Percentiles rank a stretch among this genome's conserved stretches.
phyloP scores from a whole-genome alignment of 2,797 vertebrate genomes.

The Florisuga fusca region DNA sequence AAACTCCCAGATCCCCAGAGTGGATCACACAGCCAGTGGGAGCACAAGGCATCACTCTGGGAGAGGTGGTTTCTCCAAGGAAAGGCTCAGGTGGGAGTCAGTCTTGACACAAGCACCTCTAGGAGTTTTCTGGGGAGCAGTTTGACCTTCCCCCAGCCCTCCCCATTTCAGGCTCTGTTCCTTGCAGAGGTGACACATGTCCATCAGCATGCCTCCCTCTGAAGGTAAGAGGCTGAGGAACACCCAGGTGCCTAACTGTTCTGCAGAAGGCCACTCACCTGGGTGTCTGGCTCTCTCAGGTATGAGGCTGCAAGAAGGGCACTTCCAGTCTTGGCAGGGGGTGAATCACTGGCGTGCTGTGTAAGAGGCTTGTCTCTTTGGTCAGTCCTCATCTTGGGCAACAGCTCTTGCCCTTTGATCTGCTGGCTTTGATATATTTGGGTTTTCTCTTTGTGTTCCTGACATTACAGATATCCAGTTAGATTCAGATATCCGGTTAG shows the following conservation, averaged over 20 bases:
- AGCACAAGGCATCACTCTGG: accelerated
- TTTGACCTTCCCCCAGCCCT: neutral
- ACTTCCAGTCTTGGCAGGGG: neutral
- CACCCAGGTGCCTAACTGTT: neutral
- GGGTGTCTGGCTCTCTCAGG: neutral
- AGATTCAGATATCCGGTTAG: accelerated
- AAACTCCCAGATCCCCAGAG: neutral
- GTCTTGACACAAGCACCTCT: accelerated
- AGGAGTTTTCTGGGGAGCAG: neutral
- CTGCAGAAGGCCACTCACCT: neutral
- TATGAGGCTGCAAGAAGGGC: neutral
- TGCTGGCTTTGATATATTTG: neutral
- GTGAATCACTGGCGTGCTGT: neutral
- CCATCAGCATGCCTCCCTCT: neutral
- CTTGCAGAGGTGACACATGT: neutral
- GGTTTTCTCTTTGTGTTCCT: neutral
- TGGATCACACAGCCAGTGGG: neutral
- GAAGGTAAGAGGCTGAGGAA: neutral
- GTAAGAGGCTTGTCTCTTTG: neutral
- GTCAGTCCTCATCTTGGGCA: neutral
- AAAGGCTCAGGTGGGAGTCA: neutral
- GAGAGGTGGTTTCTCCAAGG: neutral
- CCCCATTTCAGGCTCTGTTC: neutral
- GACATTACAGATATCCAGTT: accelerated
- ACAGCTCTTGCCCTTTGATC: neutral